A percentile compares a stretch with the other conserved stretches of the same genome.
These are phyloP conservation scores for Pinna nobilis DNA, from an alignment of 1,140 invertebrate genomes.

Conservation along the genomic window DNA sequence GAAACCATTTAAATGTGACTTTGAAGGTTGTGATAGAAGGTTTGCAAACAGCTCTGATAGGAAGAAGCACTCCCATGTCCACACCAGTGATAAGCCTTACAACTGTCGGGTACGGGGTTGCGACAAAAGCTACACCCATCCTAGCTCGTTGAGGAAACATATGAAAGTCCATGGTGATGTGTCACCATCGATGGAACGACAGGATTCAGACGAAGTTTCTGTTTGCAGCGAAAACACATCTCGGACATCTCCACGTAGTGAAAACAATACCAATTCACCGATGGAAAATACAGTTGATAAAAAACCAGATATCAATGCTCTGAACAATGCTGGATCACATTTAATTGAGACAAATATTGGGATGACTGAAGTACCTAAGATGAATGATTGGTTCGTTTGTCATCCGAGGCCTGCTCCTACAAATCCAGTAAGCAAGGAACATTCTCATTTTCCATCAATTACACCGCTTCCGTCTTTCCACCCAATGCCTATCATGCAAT, in stretches of 20 bases:
- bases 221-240: conserved; percentile 44
- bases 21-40: conserved; percentile 94
- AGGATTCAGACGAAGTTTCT: conserved; percentile 68
- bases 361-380: conserved; percentile 69
- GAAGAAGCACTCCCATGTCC: conserved; percentile 99
- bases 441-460: conserved; percentile 71
- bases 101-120: conserved; percentile 97
- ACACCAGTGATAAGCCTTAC: conserved; percentile 99
- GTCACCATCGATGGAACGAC: conserved; percentile 72
- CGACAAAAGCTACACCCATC: conserved; percentile 99
- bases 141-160: conserved; percentile 96
- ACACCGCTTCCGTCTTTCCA: conserved; percentile 76
- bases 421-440: conserved; percentile 76
- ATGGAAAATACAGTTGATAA: conserved; percentile 32
- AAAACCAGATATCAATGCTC: conserved; percentile 42
- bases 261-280: conserved; percentile 37
- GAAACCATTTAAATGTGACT: conserved; percentile 99
- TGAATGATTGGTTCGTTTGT: conserved; percentile 82
- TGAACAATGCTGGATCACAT: conserved; percentile 19
- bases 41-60: conserved; percentile 99
- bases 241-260: conserved; percentile 49
- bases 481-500: conserved; percentile 68
- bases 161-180: conserved; percentile 92
- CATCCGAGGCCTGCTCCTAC: conserved; percentile 75
- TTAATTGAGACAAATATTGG: conserved; percentile 27